These are phyloP conservation scores for Nyctalus aviator DNA, from an alignment of 2,797 vertebrate species.

Conservation along the genomic window DNA sequence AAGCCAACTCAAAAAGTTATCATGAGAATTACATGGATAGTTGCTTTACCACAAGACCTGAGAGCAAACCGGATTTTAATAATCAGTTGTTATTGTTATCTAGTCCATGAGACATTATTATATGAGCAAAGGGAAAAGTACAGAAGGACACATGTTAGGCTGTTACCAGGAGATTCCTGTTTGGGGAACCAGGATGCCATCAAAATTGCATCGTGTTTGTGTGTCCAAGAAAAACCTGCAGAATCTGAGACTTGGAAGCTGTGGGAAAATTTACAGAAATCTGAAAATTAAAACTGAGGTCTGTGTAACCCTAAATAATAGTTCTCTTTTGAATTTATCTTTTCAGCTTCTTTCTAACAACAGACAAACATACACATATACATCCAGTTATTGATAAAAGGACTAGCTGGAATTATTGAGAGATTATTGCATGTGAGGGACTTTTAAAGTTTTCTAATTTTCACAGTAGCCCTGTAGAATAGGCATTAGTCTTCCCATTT, in stretches of 20 bases:
- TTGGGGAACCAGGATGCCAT: background rate
- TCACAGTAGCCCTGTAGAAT: background rate
- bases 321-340: background rate
- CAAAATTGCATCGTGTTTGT: background rate
- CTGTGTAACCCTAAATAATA: conserved; percentile 11
- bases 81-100: background rate
- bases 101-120: background rate
- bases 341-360: background rate
- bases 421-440: background rate
- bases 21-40: background rate
- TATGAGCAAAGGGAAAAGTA: background rate
- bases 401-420: background rate
- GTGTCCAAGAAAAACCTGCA: background rate
- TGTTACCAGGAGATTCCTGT: background rate
- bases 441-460: background rate
- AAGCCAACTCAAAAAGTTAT: background rate
- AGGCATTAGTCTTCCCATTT: background rate
- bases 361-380: background rate
- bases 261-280: conserved; percentile 23
- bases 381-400: background rate
- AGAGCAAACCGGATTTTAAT: background rate
- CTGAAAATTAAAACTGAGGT: background rate
- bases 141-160: background rate
- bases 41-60: background rate
- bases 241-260: conserved; percentile 14